Evolutionary conservation across 2,797 vertebrate genomes (phyloP).

Genomic region (Lophotriccus pileatus): DNA sequence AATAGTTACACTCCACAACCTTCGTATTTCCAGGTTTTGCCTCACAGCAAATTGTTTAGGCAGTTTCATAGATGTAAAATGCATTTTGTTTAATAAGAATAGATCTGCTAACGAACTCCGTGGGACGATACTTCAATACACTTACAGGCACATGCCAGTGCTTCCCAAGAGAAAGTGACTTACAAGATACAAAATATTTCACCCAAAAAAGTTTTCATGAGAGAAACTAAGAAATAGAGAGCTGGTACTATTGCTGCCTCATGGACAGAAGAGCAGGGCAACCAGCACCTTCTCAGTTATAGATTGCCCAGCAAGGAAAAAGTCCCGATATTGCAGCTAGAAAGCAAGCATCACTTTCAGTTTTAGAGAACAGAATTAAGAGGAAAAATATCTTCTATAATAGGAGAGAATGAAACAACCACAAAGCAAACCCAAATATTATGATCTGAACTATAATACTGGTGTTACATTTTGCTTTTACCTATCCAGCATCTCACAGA

Average conservation of each 20-base stretch:
- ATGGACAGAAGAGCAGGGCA: not conserved
- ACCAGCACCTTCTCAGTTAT: not conserved
- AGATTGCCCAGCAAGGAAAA: not conserved
- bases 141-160: not conserved
- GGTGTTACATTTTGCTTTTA: not conserved
- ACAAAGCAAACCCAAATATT: not conserved
- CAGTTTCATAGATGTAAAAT: slow-evolving; percentile 45
- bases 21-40: not conserved
- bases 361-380: not conserved
- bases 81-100: slow-evolving; percentile 52
- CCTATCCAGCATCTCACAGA: not conserved
- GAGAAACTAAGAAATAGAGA: slow-evolving; percentile 16
- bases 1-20: not conserved
- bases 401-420: not conserved
- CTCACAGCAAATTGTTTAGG: slow-evolving; percentile 44
- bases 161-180: slow-evolving; percentile 39
- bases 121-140: slow-evolving; percentile 26
- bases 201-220: slow-evolving; percentile 52
- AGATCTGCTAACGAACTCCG: slow-evolving; percentile 49
- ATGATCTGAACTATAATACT: not conserved
- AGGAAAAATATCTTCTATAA: not conserved
- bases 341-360: not conserved
- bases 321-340: not conserved
- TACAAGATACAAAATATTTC: slow-evolving; percentile 36
- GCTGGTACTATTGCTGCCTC: not conserved